phyloP scores from a whole-genome alignment of 2,113 vertebrate species.

The Maccullochella peelii region DNA sequence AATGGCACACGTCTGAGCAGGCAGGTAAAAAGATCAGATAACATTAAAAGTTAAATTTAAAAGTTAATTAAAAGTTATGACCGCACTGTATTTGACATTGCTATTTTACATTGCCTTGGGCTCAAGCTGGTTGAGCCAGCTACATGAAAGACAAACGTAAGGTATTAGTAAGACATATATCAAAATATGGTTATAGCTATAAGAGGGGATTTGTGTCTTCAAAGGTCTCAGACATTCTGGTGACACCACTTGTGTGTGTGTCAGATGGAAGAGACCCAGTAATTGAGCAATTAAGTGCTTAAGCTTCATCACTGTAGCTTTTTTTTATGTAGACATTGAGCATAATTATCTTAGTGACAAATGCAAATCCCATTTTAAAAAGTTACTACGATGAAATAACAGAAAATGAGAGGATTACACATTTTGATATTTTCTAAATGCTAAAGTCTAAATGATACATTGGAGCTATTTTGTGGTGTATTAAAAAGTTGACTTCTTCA shows the following conservation, averaged over 20 bases:
- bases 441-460: background rate
- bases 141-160: background rate
- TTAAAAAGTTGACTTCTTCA: constrained; percentile 8
- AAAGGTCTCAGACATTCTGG: background rate
- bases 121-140: background rate
- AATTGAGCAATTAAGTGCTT: background rate
- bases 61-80: background rate
- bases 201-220: background rate
- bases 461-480: background rate
- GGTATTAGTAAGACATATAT: background rate
- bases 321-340: background rate
- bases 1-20: background rate
- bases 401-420: background rate
- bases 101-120: background rate
- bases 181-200: background rate
- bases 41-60: background rate
- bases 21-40: constrained; percentile 12
- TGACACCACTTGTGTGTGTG: background rate
- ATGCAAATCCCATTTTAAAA: background rate
- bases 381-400: background rate
- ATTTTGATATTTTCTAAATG: background rate
- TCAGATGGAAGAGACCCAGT: background rate
- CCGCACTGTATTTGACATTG: background rate
- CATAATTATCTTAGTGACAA: background rate
- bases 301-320: background rate